These are phyloP conservation scores for Triplophysa rosa DNA, from an alignment of 2,113 vertebrate species.

Conservation along the genomic window DNA sequence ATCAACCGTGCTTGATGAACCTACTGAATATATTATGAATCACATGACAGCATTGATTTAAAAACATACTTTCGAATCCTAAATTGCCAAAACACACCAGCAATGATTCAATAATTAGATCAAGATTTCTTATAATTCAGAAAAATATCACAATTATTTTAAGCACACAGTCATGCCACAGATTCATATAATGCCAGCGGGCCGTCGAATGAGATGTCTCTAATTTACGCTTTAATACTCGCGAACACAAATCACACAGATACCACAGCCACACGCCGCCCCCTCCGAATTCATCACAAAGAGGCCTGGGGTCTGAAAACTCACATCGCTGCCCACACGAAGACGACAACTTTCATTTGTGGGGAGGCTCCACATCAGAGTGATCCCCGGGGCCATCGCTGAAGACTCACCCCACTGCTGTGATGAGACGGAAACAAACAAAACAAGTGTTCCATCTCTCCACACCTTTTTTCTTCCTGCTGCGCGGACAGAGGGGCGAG, in stretches of 20 bases:
- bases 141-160: too few relatives aligned
- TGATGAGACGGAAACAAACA: constrained; percentile 33
- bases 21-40: constrained; percentile 16
- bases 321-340: constrained; percentile 9
- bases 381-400: constrained; percentile 12
- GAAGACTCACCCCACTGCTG: background rate
- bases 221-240: constrained; percentile 5
- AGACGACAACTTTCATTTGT: constrained; percentile 22
- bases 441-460: constrained; percentile 30
- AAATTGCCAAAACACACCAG: background rate
- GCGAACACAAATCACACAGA: constrained; percentile 26
- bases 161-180: background rate
- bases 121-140: too few relatives aligned
- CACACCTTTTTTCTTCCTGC: background rate
- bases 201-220: background rate
- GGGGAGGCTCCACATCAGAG: constrained; percentile 18
- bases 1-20: constrained; percentile 28
- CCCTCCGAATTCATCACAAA: constrained; percentile 8
- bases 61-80: background rate
- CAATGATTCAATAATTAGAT: background rate
- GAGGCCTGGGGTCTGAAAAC: constrained; percentile 11
- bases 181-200: constrained; percentile 7
- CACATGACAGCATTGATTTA: constrained; percentile 8
- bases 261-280: background rate
- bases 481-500: background rate